These are phyloP conservation scores for Lomographa bimaculata DNA, from an alignment of 2,888 invertebrate genomes.

Conservation along the genomic window DNA sequence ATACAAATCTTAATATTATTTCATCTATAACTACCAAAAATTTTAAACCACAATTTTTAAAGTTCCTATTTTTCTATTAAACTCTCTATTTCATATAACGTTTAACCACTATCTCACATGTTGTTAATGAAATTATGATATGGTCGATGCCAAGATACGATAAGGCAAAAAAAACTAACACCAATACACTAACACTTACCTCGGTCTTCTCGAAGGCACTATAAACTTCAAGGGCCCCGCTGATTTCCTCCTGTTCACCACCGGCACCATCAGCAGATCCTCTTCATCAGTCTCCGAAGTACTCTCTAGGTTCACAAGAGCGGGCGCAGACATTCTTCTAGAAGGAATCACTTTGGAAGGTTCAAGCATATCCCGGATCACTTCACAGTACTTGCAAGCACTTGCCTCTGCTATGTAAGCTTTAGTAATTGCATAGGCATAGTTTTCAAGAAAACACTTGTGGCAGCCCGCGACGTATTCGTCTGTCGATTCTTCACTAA, in stretches of 20 bases:
- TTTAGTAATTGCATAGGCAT: slow-evolving; percentile 73
- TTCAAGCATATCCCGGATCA: slow-evolving; percentile 74
- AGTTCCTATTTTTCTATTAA: too few relatives aligned
- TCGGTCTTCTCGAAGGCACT: slow-evolving; percentile 65
- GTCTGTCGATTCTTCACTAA: slow-evolving; percentile 75
- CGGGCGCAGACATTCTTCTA: slow-evolving; percentile 82
- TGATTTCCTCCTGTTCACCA: slow-evolving; percentile 77
- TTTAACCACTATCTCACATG: too few relatives aligned
- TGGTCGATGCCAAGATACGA: too few relatives aligned
- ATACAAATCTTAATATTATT: too few relatives aligned
- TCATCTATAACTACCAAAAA: too few relatives aligned
- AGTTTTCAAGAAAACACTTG: slow-evolving; percentile 78
- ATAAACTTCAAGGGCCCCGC: slow-evolving; percentile 75
- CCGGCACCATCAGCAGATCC: slow-evolving; percentile 74
- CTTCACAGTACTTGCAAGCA: slow-evolving; percentile 77
- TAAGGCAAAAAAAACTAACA: too few relatives aligned
- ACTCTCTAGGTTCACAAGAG: slow-evolving; percentile 75
- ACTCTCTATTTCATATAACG: too few relatives aligned
- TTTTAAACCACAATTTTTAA: too few relatives aligned
- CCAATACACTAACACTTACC: too few relatives aligned
- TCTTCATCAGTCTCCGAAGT: slow-evolving; percentile 74
- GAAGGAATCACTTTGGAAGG: slow-evolving; percentile 64
- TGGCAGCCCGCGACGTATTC: slow-evolving; percentile 72
- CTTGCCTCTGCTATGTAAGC: slow-evolving; percentile 72
- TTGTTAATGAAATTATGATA: too few relatives aligned